Evolutionary conservation across 2,888 invertebrate species (phyloP).

Genomic region (Halocaridina rubra): DNA sequence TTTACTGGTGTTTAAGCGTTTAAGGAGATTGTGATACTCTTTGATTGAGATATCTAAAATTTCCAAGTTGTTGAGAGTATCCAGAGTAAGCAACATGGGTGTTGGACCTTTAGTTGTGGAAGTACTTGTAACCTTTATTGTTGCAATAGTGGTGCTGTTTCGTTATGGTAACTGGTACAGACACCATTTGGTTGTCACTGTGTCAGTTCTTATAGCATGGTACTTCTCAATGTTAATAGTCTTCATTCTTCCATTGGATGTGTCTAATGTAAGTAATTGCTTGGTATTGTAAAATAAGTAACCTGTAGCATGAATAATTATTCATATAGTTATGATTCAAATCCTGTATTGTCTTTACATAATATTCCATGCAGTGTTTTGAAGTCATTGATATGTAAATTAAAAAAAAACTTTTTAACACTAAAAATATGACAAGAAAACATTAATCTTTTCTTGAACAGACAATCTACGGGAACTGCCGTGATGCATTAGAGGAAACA

Average conservation of each 20-base stretch:
- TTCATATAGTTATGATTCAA: no score
- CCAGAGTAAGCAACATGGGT: constrained; percentile 74
- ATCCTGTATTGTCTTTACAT: no score
- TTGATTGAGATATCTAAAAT: background rate
- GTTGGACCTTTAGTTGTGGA: constrained; percentile 83
- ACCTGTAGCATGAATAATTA: no score
- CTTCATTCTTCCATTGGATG: constrained; percentile 95
- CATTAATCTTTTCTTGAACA: constrained; percentile 8
- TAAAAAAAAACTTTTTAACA: no score
- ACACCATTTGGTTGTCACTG: constrained; percentile 92
- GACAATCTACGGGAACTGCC: constrained; percentile 57
- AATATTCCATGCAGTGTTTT: no score
- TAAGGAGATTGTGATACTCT: background rate
- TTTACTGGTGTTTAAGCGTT: no score
- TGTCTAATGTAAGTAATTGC: constrained; percentile 87
- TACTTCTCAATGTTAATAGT: constrained; percentile 98
- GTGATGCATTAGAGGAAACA: background rate
- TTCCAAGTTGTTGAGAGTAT: no score
- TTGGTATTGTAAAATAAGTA: no score
- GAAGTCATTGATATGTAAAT: no score
- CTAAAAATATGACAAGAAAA: no score
- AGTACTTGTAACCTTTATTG: constrained; percentile 80
- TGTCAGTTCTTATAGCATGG: constrained; percentile 96
- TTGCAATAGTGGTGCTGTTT: constrained; percentile 84
- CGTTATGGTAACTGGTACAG: constrained; percentile 96